A percentile compares a stretch with the other conserved stretches of the same genome.
These are phyloP conservation scores for silkworm (Bombyx mori) DNA, from an alignment of 1,140 invertebrate species.

Conservation along the genomic window ASM3026992v2 NC_085127.1:13870001-13870500, in stretches of 20 bases:
- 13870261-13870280: slow-evolving; percentile 98
- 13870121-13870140: no score
- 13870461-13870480: no score
- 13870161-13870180: slow-evolving; percentile 98
- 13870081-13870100: no score
- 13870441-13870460: no score
- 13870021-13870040: no score
- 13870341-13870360: slow-evolving; percentile 91
- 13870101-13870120: no score
- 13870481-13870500: no score
- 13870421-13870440: no score
- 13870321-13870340: slow-evolving; percentile 75
- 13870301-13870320: slow-evolving; percentile 80
- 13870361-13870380: slow-evolving; percentile 92
- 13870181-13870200: slow-evolving; percentile 92
- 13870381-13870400: slow-evolving; percentile 77
- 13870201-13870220: slow-evolving; percentile 91
- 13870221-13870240: slow-evolving; percentile 95
- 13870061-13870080: no score
- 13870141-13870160: slow-evolving; percentile 84
- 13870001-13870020: no score
- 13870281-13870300: slow-evolving; percentile 88
- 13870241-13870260: slow-evolving; percentile 97
- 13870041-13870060: no score
- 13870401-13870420: slow-evolving; percentile 11